Evolutionary conservation across 2,113 vertebrate species (phyloP).

Genomic region (Isurus oxyrinchus): DNA sequence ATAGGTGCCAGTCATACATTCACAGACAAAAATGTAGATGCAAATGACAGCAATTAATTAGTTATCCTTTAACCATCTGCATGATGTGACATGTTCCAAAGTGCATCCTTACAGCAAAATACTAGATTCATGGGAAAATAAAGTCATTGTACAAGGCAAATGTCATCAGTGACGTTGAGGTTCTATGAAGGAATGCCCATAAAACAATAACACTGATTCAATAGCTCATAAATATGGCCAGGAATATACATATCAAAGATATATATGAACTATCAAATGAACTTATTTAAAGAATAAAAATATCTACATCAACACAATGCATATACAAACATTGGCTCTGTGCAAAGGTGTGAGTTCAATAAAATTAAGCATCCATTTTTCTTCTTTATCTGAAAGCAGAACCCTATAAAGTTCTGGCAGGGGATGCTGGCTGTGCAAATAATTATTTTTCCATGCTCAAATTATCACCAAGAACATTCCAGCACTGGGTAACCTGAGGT

Average conservation of each 20-base stretch:
- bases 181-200: neutral
- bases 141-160: neutral
- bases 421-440: neutral
- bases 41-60: neutral
- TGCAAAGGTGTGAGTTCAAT: neutral
- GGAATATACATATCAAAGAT: neutral
- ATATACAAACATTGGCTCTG: neutral
- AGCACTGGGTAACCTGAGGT: neutral
- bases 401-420: neutral
- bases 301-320: neutral
- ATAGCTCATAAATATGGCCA: neutral
- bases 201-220: neutral
- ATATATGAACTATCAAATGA: neutral
- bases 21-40: neutral
- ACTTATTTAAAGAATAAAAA: neutral
- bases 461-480: neutral
- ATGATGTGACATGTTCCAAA: neutral
- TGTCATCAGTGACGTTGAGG: too few species aligned
- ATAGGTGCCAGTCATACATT: neutral
- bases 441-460: neutral
- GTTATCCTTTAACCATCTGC: slow-evolving; percentile 1
- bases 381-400: neutral
- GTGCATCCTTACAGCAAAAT: neutral
- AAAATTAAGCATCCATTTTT: neutral
- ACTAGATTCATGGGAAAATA: neutral